Evolutionary conservation across 2,888 invertebrate genomes (phyloP), one percentile per base, ranked within the genome.

Genomic region (Pseudococcus longispinus): DNA sequence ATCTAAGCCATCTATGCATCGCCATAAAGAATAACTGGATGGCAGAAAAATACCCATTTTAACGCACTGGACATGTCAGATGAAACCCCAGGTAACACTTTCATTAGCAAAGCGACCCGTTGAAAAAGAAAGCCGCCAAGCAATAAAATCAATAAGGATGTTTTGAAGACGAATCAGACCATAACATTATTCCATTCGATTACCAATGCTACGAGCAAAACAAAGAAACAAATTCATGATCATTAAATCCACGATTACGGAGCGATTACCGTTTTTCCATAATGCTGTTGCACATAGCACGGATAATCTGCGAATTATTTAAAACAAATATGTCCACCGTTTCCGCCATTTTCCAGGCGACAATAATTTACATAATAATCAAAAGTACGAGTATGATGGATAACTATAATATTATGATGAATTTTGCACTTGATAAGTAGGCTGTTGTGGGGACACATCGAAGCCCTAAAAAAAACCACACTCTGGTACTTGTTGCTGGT

Each of bases 101-200:
- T 70, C 70, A 70, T 70, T 70, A 70, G 70, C 70, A 6, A 18
- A 32, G 29, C 70, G 70, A 70, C 70, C 29, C 18, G 70, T 70
- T 70, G 70, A 80, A 80, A 80, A 80, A 80, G 77, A 80, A 80
- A 80, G 77, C 74, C 32, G 32, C 37, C n/a, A 23, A 80, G 42
- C 20, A 80, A 80, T 80, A 80, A 80, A 80, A 80, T 80, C 77
- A 80, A 80, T 80, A 42, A 37, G 77, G 37, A 80, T 80, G 23
- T 20, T 80, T 80, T 80, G 13, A n/a, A 37, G 42, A 80, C 77
- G 77, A 80, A 80, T 80, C 77, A 80, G 77, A 80, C 77, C 77
- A 80, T 80, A 80, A 80, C 77, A 80, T 80, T 80, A 80, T 80
- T 80, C 20, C 37, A 20, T 80, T 42, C 3, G 37, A 77, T 77